Base-by-base conservation (phyloP, 2,888 invertebrate genomes). In the Athalia rosae region DNA sequence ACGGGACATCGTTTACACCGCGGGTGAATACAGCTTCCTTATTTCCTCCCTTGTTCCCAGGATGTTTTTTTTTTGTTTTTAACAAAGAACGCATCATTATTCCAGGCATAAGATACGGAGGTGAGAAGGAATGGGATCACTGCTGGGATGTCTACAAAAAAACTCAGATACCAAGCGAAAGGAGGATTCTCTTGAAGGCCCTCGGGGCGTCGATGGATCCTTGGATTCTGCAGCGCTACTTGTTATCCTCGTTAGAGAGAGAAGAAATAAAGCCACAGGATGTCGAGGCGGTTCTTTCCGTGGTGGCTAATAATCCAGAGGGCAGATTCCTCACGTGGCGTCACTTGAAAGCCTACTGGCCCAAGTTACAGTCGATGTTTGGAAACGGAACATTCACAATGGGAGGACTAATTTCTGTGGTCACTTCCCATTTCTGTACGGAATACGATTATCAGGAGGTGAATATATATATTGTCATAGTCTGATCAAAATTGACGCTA, bases 211-310 rank as follows among this genome's bases (percentile, higher is more conserved):
- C 95, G 0, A 90, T 92, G 0, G 95, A 96, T 87, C 95, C 95
- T 48, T 97, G 97, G 96, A 91, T 97, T 43, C 91, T 96, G 58
- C 95, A 95, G 87, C 93, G 95, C 93, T 95, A 96, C 91, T 92
- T 97, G 71, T 92, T 95, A 71, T 93, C 94, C 79, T 93, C 94
- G 0, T 91, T 96, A 53, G 93, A 96, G 77, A 92, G 94, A 83
- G 92, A 93, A 62, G 92, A 93, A 84, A 92, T 97, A 28, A 92
- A 93, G 83, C 92, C 94, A 0, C 93, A 94, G 81, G 94, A 95
- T 82, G 94, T 96, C 0, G 93, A 94, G 61, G 89, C 93, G 0
- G 95, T 96, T 0, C 90, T 97, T 64, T 92, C 92, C 0, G 93
- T 94, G 0, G 95, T 96, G 0, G 94, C 95, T 0, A 92, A 93